Evolutionary conservation across 2,888 invertebrate genomes (phyloP).

Genomic region (Drosophila histrio): DNA sequence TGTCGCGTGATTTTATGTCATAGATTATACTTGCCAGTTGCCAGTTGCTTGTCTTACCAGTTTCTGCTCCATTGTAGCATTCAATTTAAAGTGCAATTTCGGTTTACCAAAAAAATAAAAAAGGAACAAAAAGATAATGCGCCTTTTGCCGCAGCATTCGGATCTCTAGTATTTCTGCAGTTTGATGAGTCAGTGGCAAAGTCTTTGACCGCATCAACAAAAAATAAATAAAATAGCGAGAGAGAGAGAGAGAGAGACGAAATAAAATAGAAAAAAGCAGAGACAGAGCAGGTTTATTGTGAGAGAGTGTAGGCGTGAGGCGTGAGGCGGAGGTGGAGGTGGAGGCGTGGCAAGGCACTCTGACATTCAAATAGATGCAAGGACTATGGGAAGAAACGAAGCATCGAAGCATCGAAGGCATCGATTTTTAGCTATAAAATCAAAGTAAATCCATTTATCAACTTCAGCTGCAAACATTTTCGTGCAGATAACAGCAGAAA

Average conservation of each 20-base stretch:
- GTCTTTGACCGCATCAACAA: conserved; percentile 70
- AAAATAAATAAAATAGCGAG: conserved; percentile 1
- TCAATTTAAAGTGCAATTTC: conserved; percentile 76
- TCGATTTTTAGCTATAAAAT: conserved; percentile 78
- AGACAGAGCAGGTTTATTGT: neutral
- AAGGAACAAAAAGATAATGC: neutral
- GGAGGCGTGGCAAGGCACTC: conserved; percentile 10
- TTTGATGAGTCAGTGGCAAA: conserved; percentile 66
- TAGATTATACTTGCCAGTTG: conserved; percentile 60
- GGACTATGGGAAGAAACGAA: conserved; percentile 1
- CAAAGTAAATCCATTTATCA: conserved; percentile 77
- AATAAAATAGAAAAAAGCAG: neutral
- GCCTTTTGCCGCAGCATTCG: conserved; percentile 22
- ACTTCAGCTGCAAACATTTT: conserved; percentile 75
- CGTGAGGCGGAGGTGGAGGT: neutral
- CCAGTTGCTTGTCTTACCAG: neutral
- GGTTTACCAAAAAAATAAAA: conserved; percentile 39
- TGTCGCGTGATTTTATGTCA: conserved; percentile 77
- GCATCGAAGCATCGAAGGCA: conserved; percentile 30
- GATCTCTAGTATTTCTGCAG: conserved; percentile 7
- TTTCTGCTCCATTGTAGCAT: conserved; percentile 31
- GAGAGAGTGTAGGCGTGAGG: neutral
- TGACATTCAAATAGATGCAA: conserved; percentile 48
- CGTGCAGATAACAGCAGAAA: conserved; percentile 62
- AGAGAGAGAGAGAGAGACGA: neutral